phyloP scores from a whole-genome alignment of 2,797 vertebrate genomes.

The Mus caroli region DNA sequence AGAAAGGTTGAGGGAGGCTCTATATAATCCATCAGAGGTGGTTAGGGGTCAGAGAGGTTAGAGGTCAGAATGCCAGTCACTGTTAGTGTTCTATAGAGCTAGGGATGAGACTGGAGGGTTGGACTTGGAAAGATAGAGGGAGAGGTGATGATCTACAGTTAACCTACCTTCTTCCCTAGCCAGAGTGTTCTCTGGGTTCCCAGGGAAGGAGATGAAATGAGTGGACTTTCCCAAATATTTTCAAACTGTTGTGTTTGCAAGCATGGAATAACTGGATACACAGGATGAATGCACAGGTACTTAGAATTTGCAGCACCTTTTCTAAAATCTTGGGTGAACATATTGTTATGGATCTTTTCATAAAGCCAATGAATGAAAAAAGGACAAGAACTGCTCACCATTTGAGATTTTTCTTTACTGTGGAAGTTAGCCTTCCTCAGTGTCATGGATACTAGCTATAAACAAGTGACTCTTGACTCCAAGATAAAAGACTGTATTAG shows the following conservation, averaged over 20 bases:
- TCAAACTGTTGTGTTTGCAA: background rate
- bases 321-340: background rate
- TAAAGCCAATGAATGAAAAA: background rate
- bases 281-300: too few relatives aligned
- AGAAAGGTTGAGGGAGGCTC: background rate
- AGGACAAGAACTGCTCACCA: background rate
- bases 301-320: background rate
- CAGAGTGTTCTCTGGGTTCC: background rate
- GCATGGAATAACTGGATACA: background rate
- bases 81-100: background rate
- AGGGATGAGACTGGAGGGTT: too few relatives aligned
- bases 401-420: background rate
- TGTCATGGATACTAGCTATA: background rate
- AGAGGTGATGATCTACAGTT: background rate
- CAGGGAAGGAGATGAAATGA: background rate
- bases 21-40: background rate
- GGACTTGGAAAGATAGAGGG: background rate
- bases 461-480: background rate
- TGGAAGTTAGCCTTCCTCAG: background rate
- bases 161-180: background rate
- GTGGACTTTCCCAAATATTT: background rate
- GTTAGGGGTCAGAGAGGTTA: background rate
- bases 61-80: background rate
- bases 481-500: background rate
- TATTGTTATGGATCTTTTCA: constrained; percentile 17